Conservation (phyloP, 2,113 vertebrate genomes). For the Diadophis punctatus region DNA sequence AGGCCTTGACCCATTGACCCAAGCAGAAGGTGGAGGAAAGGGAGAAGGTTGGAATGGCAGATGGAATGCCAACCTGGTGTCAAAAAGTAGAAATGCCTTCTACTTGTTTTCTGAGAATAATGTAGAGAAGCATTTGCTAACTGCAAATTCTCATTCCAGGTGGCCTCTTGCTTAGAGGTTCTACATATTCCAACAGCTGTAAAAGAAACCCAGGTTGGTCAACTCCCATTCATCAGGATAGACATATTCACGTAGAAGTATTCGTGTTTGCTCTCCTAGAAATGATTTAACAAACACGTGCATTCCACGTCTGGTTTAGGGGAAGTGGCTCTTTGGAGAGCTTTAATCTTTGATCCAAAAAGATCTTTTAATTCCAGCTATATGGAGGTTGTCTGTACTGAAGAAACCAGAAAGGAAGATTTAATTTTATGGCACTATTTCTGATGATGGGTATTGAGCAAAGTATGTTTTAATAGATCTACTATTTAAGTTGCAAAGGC, state of each 20-base stretch:
- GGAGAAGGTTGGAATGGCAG: neutral
- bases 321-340: neutral
- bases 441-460: neutral
- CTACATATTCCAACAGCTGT: neutral
- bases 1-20: neutral
- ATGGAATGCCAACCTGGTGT: neutral
- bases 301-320: too few species aligned
- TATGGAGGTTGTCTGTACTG: neutral
- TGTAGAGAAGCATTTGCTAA: neutral
- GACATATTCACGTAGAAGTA: neutral
- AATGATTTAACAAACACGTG: neutral
- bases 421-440: neutral
- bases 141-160: neutral
- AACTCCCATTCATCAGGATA: neutral
- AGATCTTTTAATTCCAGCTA: neutral
- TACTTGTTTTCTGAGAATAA: neutral
- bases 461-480: neutral
- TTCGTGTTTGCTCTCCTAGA: neutral
- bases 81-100: neutral
- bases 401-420: neutral
- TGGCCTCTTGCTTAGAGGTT: neutral
- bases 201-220: neutral
- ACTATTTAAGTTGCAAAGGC: neutral
- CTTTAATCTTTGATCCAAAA: neutral
- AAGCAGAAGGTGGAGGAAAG: neutral